Conservation (phyloP, 64 coral and sea anemone species). For the Montipora sp. region DNA sequence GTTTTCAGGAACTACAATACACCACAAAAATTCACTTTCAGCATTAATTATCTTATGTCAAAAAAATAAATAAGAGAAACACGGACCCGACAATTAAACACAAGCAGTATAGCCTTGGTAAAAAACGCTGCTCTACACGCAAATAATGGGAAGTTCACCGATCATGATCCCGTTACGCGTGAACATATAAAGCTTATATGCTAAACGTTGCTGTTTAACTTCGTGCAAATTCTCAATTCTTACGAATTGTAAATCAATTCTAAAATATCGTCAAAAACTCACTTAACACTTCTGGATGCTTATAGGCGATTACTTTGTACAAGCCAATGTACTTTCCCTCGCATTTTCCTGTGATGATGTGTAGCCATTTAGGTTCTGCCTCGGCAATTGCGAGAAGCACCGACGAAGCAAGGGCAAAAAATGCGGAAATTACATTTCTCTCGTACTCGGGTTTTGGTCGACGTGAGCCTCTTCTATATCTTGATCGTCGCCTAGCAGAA, state of each 20-base stretch:
- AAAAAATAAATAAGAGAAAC: too few relatives aligned
- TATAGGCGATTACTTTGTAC: conserved; percentile 96
- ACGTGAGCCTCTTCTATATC: conserved; percentile 58
- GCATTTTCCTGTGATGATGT: conserved; percentile 79
- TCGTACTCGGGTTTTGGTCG: conserved; percentile 95
- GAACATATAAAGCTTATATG: too few relatives aligned
- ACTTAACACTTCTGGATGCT: conserved; percentile 73
- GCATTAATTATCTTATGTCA: too few relatives aligned
- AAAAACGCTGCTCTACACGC: too few relatives aligned
- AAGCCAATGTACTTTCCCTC: conserved; percentile 80
- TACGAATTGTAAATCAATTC: neutral
- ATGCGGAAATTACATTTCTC: conserved; percentile 96
- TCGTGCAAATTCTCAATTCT: neutral
- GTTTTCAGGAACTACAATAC: too few relatives aligned
- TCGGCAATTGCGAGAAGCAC: conserved; percentile 91
- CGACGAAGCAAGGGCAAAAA: conserved; percentile 93
- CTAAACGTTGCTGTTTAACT: too few relatives aligned
- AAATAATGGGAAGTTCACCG: too few relatives aligned
- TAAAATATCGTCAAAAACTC: conserved; percentile 59
- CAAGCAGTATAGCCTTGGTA: too few relatives aligned
- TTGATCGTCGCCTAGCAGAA: conserved; percentile 64
- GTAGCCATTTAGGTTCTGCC: conserved; percentile 94
- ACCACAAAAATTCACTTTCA: too few relatives aligned
- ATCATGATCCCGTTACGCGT: too few relatives aligned
- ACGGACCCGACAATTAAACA: too few relatives aligned